phyloP scores from a whole-genome alignment of 2,113 vertebrate species.

The Poeciliopsis turrubarensis region DNA sequence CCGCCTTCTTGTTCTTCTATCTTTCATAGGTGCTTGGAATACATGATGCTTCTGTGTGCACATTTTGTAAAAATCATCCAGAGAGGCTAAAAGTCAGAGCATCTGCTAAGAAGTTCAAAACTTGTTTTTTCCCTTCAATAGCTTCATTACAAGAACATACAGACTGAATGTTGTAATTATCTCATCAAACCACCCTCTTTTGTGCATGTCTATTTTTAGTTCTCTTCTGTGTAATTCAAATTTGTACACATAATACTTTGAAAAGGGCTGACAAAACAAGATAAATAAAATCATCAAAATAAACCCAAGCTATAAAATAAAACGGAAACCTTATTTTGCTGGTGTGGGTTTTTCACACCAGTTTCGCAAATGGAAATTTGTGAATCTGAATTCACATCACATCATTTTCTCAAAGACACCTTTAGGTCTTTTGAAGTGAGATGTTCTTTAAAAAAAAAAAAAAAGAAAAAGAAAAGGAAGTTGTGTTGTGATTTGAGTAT shows the following conservation, averaged over 20 bases:
- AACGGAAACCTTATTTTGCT: not conserved
- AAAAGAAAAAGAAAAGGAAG: not conserved
- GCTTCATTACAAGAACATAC: not conserved
- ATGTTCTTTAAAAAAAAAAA: not conserved
- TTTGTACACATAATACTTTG: no score
- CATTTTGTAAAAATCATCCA: not conserved
- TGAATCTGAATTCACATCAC: not conserved
- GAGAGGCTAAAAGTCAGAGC: slow-evolving; percentile 15
- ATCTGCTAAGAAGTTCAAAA: not conserved
- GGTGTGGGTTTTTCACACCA: slow-evolving; percentile 4
- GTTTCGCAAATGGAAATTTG: not conserved
- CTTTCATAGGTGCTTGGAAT: not conserved
- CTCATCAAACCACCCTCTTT: slow-evolving; percentile 50
- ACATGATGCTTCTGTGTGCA: not conserved
- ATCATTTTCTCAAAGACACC: not conserved
- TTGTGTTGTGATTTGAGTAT: not conserved
- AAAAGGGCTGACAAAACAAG: no score
- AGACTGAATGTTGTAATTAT: slow-evolving; percentile 23
- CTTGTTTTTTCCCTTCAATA: not conserved
- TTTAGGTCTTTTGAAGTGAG: not conserved
- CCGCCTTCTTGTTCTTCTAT: not conserved
- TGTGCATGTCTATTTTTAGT: slow-evolving; percentile 4
- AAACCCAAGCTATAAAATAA: not conserved
- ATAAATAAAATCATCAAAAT: not conserved
- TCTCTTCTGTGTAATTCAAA: no score